Percentiles rank a stretch among this genome's conserved stretches.
phyloP scores from a whole-genome alignment of 92 coral and sea anemone species.

The Bergia sp. region DNA sequence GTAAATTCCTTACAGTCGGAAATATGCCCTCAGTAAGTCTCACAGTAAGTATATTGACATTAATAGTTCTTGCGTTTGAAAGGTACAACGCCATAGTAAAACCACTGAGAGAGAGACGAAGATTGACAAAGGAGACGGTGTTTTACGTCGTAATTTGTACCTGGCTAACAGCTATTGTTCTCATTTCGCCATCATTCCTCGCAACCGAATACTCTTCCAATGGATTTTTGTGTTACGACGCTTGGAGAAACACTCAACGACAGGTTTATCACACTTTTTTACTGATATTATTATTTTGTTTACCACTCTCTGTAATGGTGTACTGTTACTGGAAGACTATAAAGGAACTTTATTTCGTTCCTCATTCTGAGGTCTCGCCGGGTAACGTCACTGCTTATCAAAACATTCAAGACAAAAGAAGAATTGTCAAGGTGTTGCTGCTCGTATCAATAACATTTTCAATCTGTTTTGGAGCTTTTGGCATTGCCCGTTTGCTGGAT shows the following conservation, averaged over 20 bases:
- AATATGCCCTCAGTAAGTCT: constrained; percentile 52
- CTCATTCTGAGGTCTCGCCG: constrained; percentile 18
- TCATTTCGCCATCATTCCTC: constrained; percentile 49
- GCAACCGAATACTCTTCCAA: constrained; percentile 38
- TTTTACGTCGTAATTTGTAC: background rate
- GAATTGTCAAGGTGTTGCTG: constrained; percentile 46
- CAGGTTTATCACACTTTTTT: constrained; percentile 34
- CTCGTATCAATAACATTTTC: constrained; percentile 43
- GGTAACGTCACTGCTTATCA: background rate
- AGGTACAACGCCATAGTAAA: constrained; percentile 60
- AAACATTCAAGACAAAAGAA: constrained; percentile 43
- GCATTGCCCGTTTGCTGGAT: constrained; percentile 34
- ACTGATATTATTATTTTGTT: constrained; percentile 34
- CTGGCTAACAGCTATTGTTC: constrained; percentile 27
- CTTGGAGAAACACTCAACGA: constrained; percentile 6
- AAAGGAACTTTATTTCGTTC: constrained; percentile 33
- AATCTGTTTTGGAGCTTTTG: constrained; percentile 56
- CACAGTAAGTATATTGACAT: constrained; percentile 52
- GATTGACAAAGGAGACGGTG: constrained; percentile 36
- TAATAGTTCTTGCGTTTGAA: constrained; percentile 55
- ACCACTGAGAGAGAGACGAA: constrained; percentile 44
- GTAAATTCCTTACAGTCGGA: constrained; percentile 54
- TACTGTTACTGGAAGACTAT: constrained; percentile 58
- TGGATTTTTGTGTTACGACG: constrained; percentile 13
- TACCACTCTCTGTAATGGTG: constrained; percentile 49